Evolutionary conservation across 2,888 invertebrate species (phyloP).

Genomic region (Podabrus alpinus): DNA sequence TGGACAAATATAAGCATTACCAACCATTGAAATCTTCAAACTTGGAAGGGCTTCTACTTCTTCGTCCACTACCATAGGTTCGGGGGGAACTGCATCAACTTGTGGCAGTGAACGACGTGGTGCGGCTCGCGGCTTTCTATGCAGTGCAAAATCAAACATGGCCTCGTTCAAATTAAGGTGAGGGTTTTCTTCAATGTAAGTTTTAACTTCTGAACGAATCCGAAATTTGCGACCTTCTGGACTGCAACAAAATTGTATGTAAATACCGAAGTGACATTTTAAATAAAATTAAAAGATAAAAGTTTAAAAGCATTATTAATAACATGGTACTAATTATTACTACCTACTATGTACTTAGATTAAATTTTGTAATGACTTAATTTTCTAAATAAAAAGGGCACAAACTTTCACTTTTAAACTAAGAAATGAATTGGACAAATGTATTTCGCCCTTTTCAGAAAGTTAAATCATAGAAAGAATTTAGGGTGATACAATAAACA

Average conservation of each 20-base stretch:
- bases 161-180: conserved; percentile 58
- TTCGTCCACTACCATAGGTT: conserved; percentile 2
- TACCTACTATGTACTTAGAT: background rate
- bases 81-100: conserved; percentile 7
- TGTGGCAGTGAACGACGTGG: conserved; percentile 5
- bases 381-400: background rate
- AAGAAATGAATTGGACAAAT: background rate
- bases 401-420: background rate
- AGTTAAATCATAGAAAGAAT: background rate
- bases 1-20: conserved; percentile 72
- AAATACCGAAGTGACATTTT: background rate
- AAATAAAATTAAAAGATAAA: background rate
- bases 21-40: conserved; percentile 61
- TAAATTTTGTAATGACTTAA: background rate
- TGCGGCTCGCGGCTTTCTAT: conserved; percentile 51
- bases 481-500: background rate
- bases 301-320: background rate
- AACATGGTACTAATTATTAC: no score
- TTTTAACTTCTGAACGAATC: conserved; percentile 62
- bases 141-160: conserved; percentile 63
- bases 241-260: conserved; percentile 44
- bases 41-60: conserved; percentile 36
- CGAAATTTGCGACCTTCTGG: conserved; percentile 66
- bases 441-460: background rate
- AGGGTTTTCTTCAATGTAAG: conserved; percentile 55